phyloP scores from a whole-genome alignment of 1,140 invertebrate genomes.

The Caerostris darwini region DNA sequence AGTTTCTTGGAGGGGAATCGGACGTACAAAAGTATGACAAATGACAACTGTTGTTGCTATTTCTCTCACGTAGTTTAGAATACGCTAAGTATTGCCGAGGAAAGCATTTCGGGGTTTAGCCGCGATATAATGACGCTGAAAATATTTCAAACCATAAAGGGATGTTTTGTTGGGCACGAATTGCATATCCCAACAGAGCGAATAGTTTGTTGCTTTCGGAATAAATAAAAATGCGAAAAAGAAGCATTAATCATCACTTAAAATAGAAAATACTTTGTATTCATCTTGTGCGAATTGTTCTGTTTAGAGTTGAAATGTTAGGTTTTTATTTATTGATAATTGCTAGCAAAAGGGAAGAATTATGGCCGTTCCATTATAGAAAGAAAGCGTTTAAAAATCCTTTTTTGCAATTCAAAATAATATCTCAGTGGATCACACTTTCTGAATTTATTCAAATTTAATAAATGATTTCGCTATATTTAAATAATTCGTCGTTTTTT shows the following conservation, averaged over 20 bases:
- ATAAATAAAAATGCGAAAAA: neutral
- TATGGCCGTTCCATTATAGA: neutral
- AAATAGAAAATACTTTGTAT: slow-evolving; percentile 21
- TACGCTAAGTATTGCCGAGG: slow-evolving; percentile 6
- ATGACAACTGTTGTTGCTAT: slow-evolving; percentile 6
- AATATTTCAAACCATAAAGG: slow-evolving; percentile 29
- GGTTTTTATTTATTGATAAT: neutral
- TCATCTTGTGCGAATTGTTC: neutral
- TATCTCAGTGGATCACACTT: neutral
- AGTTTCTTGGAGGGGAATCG: slow-evolving; percentile 5
- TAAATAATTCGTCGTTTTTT: no score
- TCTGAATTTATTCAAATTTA: neutral
- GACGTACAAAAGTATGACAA: slow-evolving; percentile 40
- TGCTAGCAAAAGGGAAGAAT: neutral
- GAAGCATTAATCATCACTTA: slow-evolving; percentile 8
- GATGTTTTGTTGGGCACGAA: slow-evolving; percentile 13
- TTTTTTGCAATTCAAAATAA: neutral
- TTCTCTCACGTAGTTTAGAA: slow-evolving; percentile 24
- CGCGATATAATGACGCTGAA: slow-evolving; percentile 32
- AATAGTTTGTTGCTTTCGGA: slow-evolving; percentile 6
- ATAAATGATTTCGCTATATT: no score
- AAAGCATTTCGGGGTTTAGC: slow-evolving; percentile 25
- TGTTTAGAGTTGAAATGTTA: neutral
- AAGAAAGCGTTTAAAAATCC: neutral
- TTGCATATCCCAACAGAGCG: slow-evolving; percentile 16